Conservation (phyloP, 2,797 vertebrate species). For the Mastacembelus armatus region DNA sequence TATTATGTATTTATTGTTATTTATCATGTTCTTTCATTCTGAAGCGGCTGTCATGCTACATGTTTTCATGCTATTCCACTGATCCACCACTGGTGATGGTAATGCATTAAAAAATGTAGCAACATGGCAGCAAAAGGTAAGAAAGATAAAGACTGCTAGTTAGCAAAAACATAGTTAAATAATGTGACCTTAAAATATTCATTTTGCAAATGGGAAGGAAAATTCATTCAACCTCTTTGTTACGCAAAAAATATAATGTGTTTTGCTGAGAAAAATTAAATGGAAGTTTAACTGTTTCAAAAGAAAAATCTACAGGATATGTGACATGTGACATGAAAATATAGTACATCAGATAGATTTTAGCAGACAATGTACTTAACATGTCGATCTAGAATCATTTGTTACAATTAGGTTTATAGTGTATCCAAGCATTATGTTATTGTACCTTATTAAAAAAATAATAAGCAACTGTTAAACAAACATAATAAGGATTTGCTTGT, state of each 20-base stretch:
- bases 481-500: neutral
- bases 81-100: too few relatives aligned
- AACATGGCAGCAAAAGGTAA: too few relatives aligned
- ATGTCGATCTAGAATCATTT: neutral
- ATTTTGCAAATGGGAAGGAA: too few relatives aligned
- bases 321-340: constrained; percentile 1
- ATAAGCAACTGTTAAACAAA: neutral
- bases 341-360: neutral
- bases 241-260: neutral
- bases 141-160: too few relatives aligned
- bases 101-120: too few relatives aligned
- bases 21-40: too few relatives aligned
- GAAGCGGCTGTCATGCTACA: too few relatives aligned
- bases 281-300: neutral
- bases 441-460: neutral
- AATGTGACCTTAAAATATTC: too few relatives aligned
- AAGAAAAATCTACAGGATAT: neutral
- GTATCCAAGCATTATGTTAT: constrained; percentile 10
- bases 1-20: too few relatives aligned
- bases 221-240: neutral
- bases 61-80: too few relatives aligned
- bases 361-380: too few relatives aligned
- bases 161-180: too few relatives aligned
- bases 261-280: neutral
- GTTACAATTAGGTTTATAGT: neutral